A percentile compares a stretch with the other conserved stretches of the same genome.
Conservation (phyloP, 2,113 vertebrate genomes). For the Neogobius melanostomus region DNA sequence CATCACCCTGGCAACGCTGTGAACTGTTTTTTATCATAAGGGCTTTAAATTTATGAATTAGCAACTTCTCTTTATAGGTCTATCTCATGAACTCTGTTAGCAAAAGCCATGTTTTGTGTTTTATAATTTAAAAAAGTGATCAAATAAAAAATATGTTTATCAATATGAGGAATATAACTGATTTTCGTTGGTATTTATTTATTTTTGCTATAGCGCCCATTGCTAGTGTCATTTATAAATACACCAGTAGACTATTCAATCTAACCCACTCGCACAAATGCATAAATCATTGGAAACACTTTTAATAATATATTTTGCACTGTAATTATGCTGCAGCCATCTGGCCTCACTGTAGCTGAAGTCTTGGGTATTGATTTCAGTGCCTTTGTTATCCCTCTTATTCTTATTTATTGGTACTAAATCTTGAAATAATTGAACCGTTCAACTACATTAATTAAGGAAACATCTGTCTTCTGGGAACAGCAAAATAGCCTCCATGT, state of each 20-base stretch:
- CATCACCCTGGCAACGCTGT: no score
- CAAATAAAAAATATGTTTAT: no score
- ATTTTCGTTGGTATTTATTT: background rate
- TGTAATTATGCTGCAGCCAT: slow-evolving; percentile 10
- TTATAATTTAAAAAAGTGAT: no score
- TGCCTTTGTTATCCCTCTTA: background rate
- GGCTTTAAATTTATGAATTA: no score
- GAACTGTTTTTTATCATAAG: no score
- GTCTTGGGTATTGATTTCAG: background rate
- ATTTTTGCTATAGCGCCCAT: background rate
- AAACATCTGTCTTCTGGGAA: no score
- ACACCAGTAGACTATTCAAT: background rate
- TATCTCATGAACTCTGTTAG: no score
- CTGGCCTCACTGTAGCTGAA: slow-evolving; percentile 4
- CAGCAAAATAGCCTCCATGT: no score
- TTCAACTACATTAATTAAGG: no score
- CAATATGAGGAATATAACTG: no score
- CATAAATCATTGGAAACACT: background rate
- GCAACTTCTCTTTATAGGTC: no score
- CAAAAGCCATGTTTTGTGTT: no score
- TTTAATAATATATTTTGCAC: slow-evolving; percentile 5
- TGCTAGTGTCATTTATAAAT: background rate
- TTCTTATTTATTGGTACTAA: background rate
- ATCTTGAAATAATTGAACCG: background rate
- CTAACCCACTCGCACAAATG: background rate